Percentiles rank a stretch among this genome's conserved stretches.
Evolutionary conservation across 2,113 vertebrate species (phyloP).

Genomic region (Sinocyclocheilus grahami): DNA sequence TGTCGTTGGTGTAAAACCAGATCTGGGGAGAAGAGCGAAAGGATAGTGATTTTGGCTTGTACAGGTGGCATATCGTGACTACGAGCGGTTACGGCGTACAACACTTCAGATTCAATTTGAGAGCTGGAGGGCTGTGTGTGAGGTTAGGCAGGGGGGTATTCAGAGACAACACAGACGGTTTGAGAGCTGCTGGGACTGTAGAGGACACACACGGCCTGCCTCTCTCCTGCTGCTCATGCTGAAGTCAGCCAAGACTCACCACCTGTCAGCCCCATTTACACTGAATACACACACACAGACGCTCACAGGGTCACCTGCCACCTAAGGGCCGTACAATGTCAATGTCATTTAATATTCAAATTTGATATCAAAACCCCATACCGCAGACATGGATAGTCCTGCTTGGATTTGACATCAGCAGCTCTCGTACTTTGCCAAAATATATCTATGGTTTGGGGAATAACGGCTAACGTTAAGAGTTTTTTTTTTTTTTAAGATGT

Average conservation of each 20-base stretch:
- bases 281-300: constrained; percentile 38
- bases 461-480: neutral
- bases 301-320: constrained; percentile 6
- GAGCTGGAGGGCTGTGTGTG: constrained; percentile 58
- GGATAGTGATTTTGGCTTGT: constrained; percentile 48
- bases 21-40: constrained; percentile 74
- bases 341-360: constrained; percentile 46
- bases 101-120: constrained; percentile 66
- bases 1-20: constrained; percentile 92
- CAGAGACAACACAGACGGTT: constrained; percentile 64
- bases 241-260: constrained; percentile 63
- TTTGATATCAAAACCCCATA: constrained; percentile 24
- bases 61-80: constrained; percentile 59
- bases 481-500: too few species aligned
- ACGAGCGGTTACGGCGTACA: constrained; percentile 56
- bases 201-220: constrained; percentile 58
- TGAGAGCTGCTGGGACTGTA: constrained; percentile 60
- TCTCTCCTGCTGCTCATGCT: constrained; percentile 57
- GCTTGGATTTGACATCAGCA: constrained; percentile 6
- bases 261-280: constrained; percentile 65
- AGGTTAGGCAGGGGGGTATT: constrained; percentile 60
- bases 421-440: neutral
- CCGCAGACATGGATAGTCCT: constrained; percentile 10
- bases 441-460: neutral
- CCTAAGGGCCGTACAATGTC: constrained; percentile 25